phyloP scores from a whole-genome alignment of 2,797 vertebrate species.

The Apogon hyalosoma region DNA sequence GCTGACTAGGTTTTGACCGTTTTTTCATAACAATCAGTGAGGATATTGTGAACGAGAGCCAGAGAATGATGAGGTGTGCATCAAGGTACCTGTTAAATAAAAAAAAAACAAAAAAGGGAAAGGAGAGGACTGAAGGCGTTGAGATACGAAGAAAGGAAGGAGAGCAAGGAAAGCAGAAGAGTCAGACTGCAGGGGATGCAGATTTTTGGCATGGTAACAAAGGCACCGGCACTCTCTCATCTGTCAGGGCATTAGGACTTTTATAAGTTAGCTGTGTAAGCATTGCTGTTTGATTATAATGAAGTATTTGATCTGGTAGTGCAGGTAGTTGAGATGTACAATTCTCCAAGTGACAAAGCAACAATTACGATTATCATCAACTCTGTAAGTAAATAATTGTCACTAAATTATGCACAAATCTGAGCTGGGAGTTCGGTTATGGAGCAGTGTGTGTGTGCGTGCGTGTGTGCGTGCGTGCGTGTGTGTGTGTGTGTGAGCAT shows the following conservation, averaged over 20 bases:
- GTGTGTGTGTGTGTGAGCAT: conserved; percentile 13
- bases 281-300: conserved; percentile 21
- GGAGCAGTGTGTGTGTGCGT: conserved; percentile 1
- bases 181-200: conserved; percentile 56
- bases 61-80: conserved; percentile 53
- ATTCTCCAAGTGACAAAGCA: conserved; percentile 30
- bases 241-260: conserved; percentile 44
- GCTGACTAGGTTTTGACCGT: conserved; percentile 76
- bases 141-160: conserved; percentile 50
- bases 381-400: conserved; percentile 8
- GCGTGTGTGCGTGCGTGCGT: conserved; percentile 12
- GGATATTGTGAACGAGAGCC: conserved; percentile 66
- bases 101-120: conserved; percentile 24
- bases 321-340: conserved; percentile 21
- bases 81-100: conserved; percentile 48
- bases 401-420: conserved; percentile 3
- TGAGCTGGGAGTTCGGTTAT: background rate
- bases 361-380: conserved; percentile 1
- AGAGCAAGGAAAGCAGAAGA: conserved; percentile 57
- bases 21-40: conserved; percentile 82
- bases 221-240: conserved; percentile 52
- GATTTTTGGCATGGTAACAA: conserved; percentile 76
- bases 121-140: conserved; percentile 10
- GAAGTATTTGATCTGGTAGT: conserved; percentile 37
- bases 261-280: conserved; percentile 41